Evolutionary conservation across 2,888 invertebrate genomes (phyloP).

Genomic region (Anthrax anthrax): DNA sequence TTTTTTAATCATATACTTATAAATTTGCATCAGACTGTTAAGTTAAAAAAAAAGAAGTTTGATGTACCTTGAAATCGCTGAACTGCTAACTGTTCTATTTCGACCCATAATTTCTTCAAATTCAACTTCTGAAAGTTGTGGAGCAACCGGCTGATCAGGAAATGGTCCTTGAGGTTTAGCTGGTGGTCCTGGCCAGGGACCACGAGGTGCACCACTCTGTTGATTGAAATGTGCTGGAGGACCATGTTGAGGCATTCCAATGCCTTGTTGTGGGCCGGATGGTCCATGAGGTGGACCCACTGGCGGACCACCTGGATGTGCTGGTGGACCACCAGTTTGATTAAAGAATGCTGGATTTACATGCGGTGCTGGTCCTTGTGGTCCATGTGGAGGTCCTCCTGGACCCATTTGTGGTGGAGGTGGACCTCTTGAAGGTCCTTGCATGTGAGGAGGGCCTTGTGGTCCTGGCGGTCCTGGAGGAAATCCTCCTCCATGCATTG

Average conservation of each 20-base stretch:
- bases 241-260: conserved; percentile 39
- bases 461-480: conserved; percentile 43
- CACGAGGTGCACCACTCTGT: conserved; percentile 52
- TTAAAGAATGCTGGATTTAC: conserved; percentile 96
- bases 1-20: no score
- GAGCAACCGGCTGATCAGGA: conserved; percentile 37
- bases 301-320: conserved; percentile 39
- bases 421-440: conserved; percentile 48
- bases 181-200: conserved; percentile 45
- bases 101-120: conserved; percentile 97
- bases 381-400: conserved; percentile 38
- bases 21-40: no score
- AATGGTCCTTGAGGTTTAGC: conserved; percentile 31
- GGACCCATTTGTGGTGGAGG: conserved; percentile 39
- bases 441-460: conserved; percentile 56
- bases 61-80: conserved; percentile 64
- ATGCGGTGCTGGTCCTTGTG: conserved; percentile 68
- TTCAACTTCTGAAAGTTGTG: conserved; percentile 76
- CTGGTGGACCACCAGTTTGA: conserved; percentile 39
- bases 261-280: conserved; percentile 34
- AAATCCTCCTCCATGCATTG: conserved; percentile 52
- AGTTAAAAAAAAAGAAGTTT: background rate
- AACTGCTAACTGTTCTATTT: conserved; percentile 93
- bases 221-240: conserved; percentile 55
- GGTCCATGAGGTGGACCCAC: conserved; percentile 40